Evolutionary conservation across 2,888 invertebrate genomes (phyloP).

Genomic region (Drosophila gaucha): DNA sequence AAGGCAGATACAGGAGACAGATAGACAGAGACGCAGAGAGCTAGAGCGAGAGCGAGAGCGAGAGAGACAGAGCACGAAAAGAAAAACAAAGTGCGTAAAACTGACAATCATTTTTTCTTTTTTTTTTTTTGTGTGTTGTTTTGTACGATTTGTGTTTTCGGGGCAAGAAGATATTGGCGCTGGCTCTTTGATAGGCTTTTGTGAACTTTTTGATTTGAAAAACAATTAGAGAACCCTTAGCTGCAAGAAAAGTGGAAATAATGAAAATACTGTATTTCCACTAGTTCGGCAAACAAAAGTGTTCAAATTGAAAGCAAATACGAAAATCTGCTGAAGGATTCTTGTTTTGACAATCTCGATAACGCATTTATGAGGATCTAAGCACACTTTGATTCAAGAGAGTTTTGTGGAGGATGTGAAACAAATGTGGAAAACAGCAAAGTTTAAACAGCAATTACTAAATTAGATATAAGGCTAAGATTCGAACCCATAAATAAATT

Average conservation of each 20-base stretch:
- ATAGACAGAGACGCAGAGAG: conserved; percentile 17
- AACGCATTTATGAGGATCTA: not conserved
- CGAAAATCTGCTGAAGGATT: not conserved
- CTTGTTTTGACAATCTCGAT: not conserved
- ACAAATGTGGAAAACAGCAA: not conserved
- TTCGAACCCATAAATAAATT: no score
- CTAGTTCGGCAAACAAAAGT: not conserved
- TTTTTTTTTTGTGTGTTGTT: not conserved
- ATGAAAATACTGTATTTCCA: conserved; percentile 20
- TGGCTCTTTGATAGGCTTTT: conserved; percentile 47
- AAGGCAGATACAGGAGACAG: conserved; percentile 41
- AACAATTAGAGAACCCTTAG: conserved; percentile 50
- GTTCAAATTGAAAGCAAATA: conserved; percentile 31
- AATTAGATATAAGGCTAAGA: no score
- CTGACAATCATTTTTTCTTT: conserved; percentile 19
- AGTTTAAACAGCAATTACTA: no score
- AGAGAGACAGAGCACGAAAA: conserved; percentile 16
- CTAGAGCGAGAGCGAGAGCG: not conserved
- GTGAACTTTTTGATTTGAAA: conserved; percentile 55
- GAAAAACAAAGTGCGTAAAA: conserved; percentile 52
- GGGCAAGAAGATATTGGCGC: conserved; percentile 34
- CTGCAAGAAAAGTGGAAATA: conserved; percentile 36
- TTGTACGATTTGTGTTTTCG: conserved; percentile 34
- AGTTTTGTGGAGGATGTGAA: not conserved
- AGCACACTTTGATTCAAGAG: not conserved